A percentile compares a stretch with the other conserved stretches of the same genome.
These are phyloP conservation scores for Lates calcarifer DNA, from an alignment of 2,113 vertebrate species.

Conservation along the genomic window DNA sequence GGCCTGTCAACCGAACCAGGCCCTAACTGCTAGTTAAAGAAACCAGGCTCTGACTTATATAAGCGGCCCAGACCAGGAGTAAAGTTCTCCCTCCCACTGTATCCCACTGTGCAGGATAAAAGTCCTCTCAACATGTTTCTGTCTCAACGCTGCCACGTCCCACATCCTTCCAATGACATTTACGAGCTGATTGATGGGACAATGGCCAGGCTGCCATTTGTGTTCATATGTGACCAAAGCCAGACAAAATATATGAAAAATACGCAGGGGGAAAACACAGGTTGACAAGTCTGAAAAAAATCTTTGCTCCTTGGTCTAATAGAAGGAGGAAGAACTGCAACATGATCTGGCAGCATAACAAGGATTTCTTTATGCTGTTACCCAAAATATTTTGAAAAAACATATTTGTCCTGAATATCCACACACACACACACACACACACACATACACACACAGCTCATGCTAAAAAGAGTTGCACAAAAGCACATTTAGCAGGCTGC, in stretches of 20 bases:
- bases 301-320: not conserved
- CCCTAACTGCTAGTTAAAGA: slow-evolving; percentile 60
- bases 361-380: slow-evolving; percentile 36
- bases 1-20: slow-evolving; percentile 38
- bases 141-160: slow-evolving; percentile 43
- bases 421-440: too few species aligned
- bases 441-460: not conserved
- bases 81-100: slow-evolving; percentile 33
- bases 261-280: not conserved
- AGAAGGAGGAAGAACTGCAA: slow-evolving; percentile 8
- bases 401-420: slow-evolving; percentile 37
- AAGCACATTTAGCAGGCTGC: not conserved
- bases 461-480: slow-evolving; percentile 15
- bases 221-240: not conserved
- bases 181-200: slow-evolving; percentile 78
- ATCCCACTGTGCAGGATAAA: slow-evolving; percentile 61
- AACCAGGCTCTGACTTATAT: slow-evolving; percentile 59
- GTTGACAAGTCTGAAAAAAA: slow-evolving; percentile 20
- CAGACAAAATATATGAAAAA: slow-evolving; percentile 34
- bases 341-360: slow-evolving; percentile 30
- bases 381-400: slow-evolving; percentile 15
- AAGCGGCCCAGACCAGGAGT: slow-evolving; percentile 16
- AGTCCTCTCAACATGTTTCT: slow-evolving; percentile 57
- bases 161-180: slow-evolving; percentile 65
- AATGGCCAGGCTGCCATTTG: slow-evolving; percentile 55